phyloP scores from a whole-genome alignment of 2,797 vertebrate species.

The Muscicapa comitata region DNA sequence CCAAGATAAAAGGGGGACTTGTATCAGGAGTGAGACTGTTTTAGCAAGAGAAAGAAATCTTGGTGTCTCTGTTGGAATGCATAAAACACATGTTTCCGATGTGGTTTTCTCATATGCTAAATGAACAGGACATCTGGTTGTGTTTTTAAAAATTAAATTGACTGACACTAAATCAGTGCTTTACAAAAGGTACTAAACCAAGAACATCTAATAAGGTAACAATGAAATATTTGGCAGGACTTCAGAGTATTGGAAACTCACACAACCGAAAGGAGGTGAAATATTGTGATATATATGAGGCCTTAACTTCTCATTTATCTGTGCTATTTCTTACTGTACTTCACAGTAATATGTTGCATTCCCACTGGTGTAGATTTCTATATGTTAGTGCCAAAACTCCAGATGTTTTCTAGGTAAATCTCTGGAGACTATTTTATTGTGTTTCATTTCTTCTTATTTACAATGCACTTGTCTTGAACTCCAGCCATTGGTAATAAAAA shows the following conservation, averaged over 20 bases:
- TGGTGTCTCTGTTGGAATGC: conserved; percentile 2
- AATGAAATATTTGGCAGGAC: conserved; percentile 43
- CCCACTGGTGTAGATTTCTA: conserved; percentile 11
- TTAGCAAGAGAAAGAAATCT: background rate
- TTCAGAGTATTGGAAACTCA: conserved; percentile 14
- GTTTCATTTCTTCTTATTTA: conserved; percentile 60
- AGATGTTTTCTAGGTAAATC: conserved; percentile 66
- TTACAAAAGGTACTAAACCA: conserved; percentile 53
- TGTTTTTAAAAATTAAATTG: conserved; percentile 57
- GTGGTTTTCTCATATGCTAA: conserved; percentile 47
- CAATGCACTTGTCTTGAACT: conserved; percentile 43
- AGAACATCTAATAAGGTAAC: conserved; percentile 57
- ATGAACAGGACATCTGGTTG: conserved; percentile 58
- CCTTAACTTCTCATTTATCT: conserved; percentile 28
- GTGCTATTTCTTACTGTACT: conserved; percentile 22
- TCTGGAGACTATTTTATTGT: conserved; percentile 24
- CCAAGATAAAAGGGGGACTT: conserved; percentile 9
- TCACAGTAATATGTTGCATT: background rate
- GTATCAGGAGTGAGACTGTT: background rate
- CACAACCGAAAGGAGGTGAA: background rate
- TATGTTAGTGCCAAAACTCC: conserved; percentile 28
- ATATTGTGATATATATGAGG: conserved; percentile 1
- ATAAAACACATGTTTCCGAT: conserved; percentile 25
- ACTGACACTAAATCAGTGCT: conserved; percentile 47
- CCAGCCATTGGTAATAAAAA: conserved; percentile 34